A percentile compares a stretch with the other conserved stretches of the same genome.
phyloP scores from a whole-genome alignment of 53 echinoderm and acorn worm genomes.

The Mesocentrotus franciscanus region DNA sequence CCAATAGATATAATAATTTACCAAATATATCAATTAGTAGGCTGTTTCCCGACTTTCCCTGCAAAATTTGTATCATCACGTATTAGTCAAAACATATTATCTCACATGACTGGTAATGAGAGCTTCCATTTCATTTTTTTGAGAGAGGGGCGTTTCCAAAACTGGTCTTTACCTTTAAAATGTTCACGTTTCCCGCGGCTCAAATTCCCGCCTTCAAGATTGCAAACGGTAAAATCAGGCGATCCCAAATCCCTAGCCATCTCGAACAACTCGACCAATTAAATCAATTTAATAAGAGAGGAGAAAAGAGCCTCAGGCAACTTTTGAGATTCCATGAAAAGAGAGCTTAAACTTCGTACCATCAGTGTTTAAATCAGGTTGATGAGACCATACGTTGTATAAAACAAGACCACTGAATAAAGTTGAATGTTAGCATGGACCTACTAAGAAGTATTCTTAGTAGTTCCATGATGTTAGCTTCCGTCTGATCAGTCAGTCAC shows the following conservation, averaged over 20 bases:
- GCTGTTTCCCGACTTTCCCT: too few species aligned
- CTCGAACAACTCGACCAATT: conserved; percentile 37
- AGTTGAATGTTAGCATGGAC: conserved; percentile 10
- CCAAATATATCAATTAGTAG: too few species aligned
- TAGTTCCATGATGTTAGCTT: too few species aligned
- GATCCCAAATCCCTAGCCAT: neutral
- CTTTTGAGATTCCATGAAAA: neutral
- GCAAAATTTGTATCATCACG: too few species aligned
- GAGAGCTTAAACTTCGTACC: neutral
- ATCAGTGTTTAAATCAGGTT: conserved; percentile 3
- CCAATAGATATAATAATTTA: too few species aligned
- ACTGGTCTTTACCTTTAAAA: too few species aligned
- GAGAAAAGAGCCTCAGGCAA: neutral
- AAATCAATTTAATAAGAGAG: conserved; percentile 43
- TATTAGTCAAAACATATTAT: too few species aligned
- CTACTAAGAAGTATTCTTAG: too few species aligned
- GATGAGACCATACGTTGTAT: conserved; percentile 5
- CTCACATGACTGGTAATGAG: too few species aligned
- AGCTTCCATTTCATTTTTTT: too few species aligned
- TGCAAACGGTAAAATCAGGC: neutral
- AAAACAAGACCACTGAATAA: neutral
- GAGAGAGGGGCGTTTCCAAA: too few species aligned
- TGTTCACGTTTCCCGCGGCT: conserved; percentile 16
- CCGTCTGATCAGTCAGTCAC: neutral
- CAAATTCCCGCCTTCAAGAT: conserved; percentile 32